Conservation (phyloP, 2,113 vertebrate genomes). For the Blennius ocellaris region DNA sequence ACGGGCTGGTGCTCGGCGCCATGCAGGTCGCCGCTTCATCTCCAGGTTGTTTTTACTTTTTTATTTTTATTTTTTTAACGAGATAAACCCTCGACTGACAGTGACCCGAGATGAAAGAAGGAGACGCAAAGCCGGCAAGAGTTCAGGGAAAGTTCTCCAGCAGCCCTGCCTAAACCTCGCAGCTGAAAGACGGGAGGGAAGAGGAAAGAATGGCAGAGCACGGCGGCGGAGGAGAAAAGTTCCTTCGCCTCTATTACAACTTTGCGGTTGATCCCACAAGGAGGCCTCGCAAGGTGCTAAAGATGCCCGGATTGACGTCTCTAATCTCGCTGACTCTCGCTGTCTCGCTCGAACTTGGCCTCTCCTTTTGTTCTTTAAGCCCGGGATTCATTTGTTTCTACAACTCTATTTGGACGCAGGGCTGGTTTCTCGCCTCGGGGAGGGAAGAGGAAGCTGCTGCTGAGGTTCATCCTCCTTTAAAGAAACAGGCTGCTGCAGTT, state of each 20-base stretch:
- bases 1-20: constrained; percentile 42
- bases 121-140: constrained; percentile 69
- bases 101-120: constrained; percentile 82
- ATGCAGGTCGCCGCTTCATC: constrained; percentile 65
- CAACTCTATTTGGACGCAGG: constrained; percentile 74
- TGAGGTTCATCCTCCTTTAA: neutral
- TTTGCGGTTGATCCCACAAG: constrained; percentile 74
- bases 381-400: constrained; percentile 69
- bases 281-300: constrained; percentile 56
- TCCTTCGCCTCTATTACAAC: constrained; percentile 70
- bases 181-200: constrained; percentile 22
- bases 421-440: constrained; percentile 23
- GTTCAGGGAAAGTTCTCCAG: constrained; percentile 83
- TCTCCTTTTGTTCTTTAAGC: constrained; percentile 83
- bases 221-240: constrained; percentile 65
- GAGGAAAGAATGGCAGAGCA: constrained; percentile 14
- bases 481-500: neutral
- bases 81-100: constrained; percentile 79
- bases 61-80: neutral
- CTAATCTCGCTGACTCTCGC: constrained; percentile 74
- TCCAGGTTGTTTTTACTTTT: constrained; percentile 64
- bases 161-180: constrained; percentile 53
- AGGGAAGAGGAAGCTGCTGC: constrained; percentile 23
- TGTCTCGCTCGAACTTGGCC: constrained; percentile 61
- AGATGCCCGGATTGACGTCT: constrained; percentile 75